These are phyloP conservation scores for Anneissia japonica DNA, from an alignment of 35 echinoderm and acorn worm species.

Conservation along the genomic window DNA sequence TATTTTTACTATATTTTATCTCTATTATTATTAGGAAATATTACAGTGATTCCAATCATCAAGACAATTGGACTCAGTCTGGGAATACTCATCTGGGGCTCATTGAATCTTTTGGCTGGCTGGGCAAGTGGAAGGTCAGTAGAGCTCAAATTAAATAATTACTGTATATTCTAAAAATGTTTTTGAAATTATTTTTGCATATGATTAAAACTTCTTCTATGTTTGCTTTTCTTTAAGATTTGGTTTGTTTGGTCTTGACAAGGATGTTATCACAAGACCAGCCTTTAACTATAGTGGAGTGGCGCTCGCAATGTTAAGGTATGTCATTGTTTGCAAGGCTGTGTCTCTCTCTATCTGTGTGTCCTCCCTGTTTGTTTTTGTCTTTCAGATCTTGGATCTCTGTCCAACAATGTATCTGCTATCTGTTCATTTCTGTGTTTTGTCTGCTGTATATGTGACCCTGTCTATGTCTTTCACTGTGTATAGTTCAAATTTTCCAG, in stretches of 20 bases:
- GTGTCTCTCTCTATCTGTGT: too few relatives aligned
- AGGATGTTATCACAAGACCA: background rate
- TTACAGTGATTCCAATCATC: conserved; percentile 79
- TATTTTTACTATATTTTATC: background rate
- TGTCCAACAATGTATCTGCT: too few relatives aligned
- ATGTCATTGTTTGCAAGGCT: background rate
- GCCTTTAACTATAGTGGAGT: background rate
- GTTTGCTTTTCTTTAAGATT: background rate
- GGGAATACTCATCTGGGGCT: conserved; percentile 50
- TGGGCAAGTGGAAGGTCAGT: conserved; percentile 75
- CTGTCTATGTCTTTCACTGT: too few relatives aligned
- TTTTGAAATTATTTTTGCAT: background rate
- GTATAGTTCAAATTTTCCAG: too few relatives aligned
- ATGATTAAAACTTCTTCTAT: background rate
- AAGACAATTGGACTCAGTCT: conserved; percentile 86
- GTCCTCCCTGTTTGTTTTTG: too few relatives aligned
- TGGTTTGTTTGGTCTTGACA: conserved; percentile 13
- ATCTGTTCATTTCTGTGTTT: too few relatives aligned
- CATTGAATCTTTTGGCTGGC: conserved; percentile 65
- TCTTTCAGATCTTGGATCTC: too few relatives aligned
- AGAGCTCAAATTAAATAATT: too few relatives aligned
- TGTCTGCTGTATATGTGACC: too few relatives aligned
- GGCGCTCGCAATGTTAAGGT: background rate
- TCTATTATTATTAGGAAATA: conserved; percentile 55
- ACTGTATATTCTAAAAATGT: background rate